Evolutionary conservation across 1,140 invertebrate genomes (phyloP), one percentile per base, ranked within the genome.

Genomic region (Procambarus virginalis): DNA sequence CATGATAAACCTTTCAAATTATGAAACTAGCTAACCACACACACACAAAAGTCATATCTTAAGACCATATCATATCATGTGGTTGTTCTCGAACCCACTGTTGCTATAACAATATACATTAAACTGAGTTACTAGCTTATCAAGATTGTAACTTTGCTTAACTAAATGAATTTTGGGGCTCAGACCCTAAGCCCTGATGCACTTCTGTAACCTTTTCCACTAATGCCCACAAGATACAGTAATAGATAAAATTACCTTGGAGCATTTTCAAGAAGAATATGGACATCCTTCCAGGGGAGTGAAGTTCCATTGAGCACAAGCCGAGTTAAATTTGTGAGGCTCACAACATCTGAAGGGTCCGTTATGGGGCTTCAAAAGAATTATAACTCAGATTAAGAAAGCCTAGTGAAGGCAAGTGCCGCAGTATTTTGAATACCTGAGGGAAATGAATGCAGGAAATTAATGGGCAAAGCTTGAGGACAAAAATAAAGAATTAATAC

Each of bases 351-450:
- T 4, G 55, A n/a, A 22, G 84, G 76, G 22, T 79, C 88, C 3
- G 82, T 8, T 34, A 84, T 83, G 84, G 87, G 3, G 80, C 58
- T 58, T 92, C 91, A 87, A 92, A 92, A n/a, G 58, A 86, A 73
- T 92, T 92, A 80, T 86, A 92, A 58, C 91, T 92, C 49, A 92
- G 77, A 49, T 92, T 92, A 17, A 92, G 76, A 78, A 92, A 92
- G 0, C 82, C 84, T 5, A 92, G 79, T n/a, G 58, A 55, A 2
- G 91, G 91, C 9, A 90, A 70, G 80, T 89, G 86, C 12, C 86
- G 91, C 2, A 92, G 84, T 55, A 92, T 92, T 55, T 92, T 92
- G 83, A 92, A 92, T 48, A 92, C 91, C 91, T 92, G 87, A 8
- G 22, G 68, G 55, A 10, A 34, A 17, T 0, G 8, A 48, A 64